Evolutionary conservation across 2,888 invertebrate species (phyloP), one percentile per base, ranked within the genome.

Genomic region (Drosophila meridiana): DNA sequence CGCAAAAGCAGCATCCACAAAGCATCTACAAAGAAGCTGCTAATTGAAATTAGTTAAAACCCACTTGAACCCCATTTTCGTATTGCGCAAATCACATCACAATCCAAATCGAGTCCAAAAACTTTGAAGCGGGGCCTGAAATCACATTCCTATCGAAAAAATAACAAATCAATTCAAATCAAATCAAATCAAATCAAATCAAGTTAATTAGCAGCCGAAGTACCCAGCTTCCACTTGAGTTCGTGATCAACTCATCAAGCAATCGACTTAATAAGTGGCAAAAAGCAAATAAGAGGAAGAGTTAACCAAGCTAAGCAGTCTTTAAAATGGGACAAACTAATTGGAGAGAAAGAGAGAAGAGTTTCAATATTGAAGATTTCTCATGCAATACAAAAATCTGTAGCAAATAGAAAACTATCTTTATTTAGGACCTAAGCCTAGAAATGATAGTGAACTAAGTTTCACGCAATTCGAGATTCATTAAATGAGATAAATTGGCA

Each of bases 61-160:
- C 89, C 89, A 87, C 87, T 87, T 87, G 87, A 87, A 89, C 89
- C 89, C 87, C 85, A 88, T 86, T 86, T 86, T 78, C 75, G 84
- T 55, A 78, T 88, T 82, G 66, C 79, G 75, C 84, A 87, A 87
- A 89, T 86, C 82, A 86, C 77, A 58, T 74, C 20, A 20, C 20
- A 20, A 20, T 20, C 64, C 61, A 69, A 83, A 81, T 78, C 73
- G 72, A 72, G 56, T 42, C 55, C 45, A 26, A 38, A 26, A 40
- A 30, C 66, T 55, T 59, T 50, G 65, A 52, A 76, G 30, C 80
- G 74, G 77, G 82, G 71, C 63, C 72, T 75, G 70, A 79, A 57
- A 61, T 64, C 74, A 85, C 84, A 85, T 73, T 70, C 40, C 14
- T 36, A 32, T 26, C 57, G 13, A 43, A 9, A 38, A 40, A 40